A percentile compares a stretch with the other conserved stretches of the same genome.
Evolutionary conservation across 2,113 vertebrate species (phyloP).

Genomic region (Seriola dumerili): DNA sequence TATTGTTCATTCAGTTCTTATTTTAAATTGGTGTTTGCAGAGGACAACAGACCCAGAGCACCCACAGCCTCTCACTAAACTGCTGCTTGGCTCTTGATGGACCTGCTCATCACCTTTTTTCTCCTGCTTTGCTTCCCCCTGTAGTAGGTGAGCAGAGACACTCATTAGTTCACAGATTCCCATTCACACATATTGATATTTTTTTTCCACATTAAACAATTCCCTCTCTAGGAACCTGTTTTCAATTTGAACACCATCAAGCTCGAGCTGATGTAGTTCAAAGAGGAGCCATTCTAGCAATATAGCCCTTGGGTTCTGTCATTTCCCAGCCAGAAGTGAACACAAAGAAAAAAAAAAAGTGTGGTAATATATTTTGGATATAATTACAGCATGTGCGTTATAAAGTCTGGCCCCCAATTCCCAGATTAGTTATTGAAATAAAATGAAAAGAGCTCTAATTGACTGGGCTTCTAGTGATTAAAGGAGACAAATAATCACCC

Average conservation of each 20-base stretch:
- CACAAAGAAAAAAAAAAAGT: constrained; percentile 56
- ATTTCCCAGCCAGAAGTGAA: constrained; percentile 65
- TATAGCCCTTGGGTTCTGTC: constrained; percentile 34
- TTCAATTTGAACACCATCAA: constrained; percentile 43
- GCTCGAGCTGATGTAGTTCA: constrained; percentile 23
- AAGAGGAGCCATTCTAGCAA: constrained; percentile 25
- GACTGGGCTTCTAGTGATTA: constrained; percentile 91
- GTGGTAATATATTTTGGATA: constrained; percentile 76
- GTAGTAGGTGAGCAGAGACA: constrained; percentile 8
- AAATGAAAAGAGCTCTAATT: constrained; percentile 92
- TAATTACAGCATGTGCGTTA: constrained; percentile 67
- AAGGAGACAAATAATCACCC: constrained; percentile 88
- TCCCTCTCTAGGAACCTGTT: constrained; percentile 19
- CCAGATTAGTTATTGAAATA: constrained; percentile 89
- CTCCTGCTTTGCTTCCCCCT: background rate
- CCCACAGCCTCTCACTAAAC: background rate
- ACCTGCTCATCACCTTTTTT: constrained; percentile 18
- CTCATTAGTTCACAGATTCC: constrained; percentile 23
- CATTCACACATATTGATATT: constrained; percentile 23
- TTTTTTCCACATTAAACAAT: constrained; percentile 40
- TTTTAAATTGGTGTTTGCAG: constrained; percentile 50
- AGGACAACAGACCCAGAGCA: constrained; percentile 1
- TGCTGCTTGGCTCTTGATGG: constrained; percentile 14
- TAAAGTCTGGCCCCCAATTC: constrained; percentile 74
- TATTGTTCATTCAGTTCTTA: constrained; percentile 25